Conservation (phyloP, 2,888 invertebrate genomes). For the Lycaena phlaeas region DNA sequence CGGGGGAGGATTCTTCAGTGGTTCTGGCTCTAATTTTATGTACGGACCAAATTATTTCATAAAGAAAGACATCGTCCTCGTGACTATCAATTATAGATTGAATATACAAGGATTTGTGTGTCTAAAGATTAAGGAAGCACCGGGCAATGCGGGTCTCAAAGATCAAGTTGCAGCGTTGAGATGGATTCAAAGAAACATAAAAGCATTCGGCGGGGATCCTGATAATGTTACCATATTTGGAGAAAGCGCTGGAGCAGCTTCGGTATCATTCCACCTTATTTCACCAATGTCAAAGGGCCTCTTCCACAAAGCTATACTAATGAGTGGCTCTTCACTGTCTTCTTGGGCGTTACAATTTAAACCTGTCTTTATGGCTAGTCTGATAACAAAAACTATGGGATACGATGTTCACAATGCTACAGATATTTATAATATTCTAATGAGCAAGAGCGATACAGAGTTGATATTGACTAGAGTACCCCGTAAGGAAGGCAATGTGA, state of each 20-base stretch:
- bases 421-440: conserved; percentile 40
- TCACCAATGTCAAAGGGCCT: conserved; percentile 52
- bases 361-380: conserved; percentile 41
- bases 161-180: conserved; percentile 49
- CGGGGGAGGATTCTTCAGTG: too few relatives aligned
- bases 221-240: not conserved
- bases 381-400: conserved; percentile 42
- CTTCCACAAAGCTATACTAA: conserved; percentile 50
- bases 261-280: conserved; percentile 29
- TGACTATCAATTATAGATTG: conserved; percentile 50
- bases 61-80: conserved; percentile 41
- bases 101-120: too few relatives aligned
- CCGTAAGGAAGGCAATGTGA: conserved; percentile 33
- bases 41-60: conserved; percentile 28
- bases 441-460: conserved; percentile 37
- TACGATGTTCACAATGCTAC: conserved; percentile 35
- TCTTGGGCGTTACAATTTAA: conserved; percentile 47
- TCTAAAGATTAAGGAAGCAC: too few relatives aligned
- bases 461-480: conserved; percentile 42
- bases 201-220: not conserved
- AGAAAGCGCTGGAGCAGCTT: not conserved
- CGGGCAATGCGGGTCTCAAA: conserved; percentile 26
- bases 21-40: too few relatives aligned
- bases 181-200: conserved; percentile 46
- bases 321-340: conserved; percentile 48